Conservation (phyloP, 2,113 vertebrate species). For the Chionis minor region DNA sequence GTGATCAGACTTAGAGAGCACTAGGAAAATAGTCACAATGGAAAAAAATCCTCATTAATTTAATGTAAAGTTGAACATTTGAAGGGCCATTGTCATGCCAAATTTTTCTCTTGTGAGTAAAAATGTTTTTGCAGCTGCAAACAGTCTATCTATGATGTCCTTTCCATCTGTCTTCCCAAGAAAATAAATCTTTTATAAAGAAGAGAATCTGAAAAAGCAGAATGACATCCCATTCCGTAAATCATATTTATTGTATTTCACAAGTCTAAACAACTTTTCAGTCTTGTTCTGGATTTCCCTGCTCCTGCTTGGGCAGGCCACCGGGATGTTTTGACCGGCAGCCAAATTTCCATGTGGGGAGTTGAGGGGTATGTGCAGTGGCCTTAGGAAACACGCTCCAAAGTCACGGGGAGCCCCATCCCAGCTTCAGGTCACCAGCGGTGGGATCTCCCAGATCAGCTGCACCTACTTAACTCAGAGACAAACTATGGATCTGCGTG, state of each 20-base stretch:
- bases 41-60: not conserved
- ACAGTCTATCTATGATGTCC: not conserved
- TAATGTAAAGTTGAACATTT: not conserved
- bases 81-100: not conserved
- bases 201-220: not conserved
- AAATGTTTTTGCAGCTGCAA: not conserved
- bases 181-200: not conserved
- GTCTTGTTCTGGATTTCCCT: not conserved
- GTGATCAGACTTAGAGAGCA: not conserved
- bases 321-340: not conserved
- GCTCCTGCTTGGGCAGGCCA: not conserved
- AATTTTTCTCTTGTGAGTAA: not conserved
- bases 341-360: not conserved
- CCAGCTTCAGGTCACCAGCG: not conserved
- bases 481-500: not conserved
- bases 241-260: not conserved
- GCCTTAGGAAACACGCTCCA: not conserved
- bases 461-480: not conserved
- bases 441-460: not conserved
- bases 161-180: not conserved
- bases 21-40: not conserved
- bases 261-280: not conserved
- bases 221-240: not conserved
- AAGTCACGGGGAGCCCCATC: not conserved
- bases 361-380: not conserved